Conservation (phyloP, 1,140 invertebrate species). For the Trichomalopsis sarcophagae region DNA sequence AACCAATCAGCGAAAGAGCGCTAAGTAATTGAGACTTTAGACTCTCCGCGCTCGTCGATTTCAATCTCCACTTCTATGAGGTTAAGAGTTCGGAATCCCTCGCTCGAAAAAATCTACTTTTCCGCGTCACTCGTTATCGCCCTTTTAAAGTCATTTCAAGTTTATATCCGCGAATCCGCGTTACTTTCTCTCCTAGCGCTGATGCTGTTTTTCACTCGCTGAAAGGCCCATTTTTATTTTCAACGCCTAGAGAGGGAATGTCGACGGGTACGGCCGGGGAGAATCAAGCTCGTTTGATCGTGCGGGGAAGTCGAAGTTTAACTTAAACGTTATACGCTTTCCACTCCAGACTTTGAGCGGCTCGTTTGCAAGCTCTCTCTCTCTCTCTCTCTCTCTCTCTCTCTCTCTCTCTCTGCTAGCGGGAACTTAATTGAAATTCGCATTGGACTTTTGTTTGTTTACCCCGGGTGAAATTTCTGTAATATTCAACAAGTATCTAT, state of each 20-base stretch:
- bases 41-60: conserved; percentile 43
- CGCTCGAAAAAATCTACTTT: conserved; percentile 49
- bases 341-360: neutral
- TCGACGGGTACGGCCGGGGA: neutral
- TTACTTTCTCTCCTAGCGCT: neutral
- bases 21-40: conserved; percentile 52
- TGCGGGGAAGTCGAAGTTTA: neutral
- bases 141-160: conserved; percentile 49
- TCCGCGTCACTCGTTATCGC: conserved; percentile 45
- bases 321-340: neutral
- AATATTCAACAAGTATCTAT: neutral
- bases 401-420: neutral
- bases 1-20: conserved; percentile 49
- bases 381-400: neutral
- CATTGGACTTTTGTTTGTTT: neutral
- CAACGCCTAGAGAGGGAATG: neutral
- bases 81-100: conserved; percentile 43
- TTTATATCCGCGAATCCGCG: conserved; percentile 32
- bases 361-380: neutral
- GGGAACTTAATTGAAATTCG: neutral
- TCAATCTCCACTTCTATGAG: conserved; percentile 45
- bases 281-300: neutral
- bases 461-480: neutral
- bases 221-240: conserved; percentile 29
- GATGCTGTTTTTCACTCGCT: neutral